Evolutionary conservation across 2,113 vertebrate genomes (phyloP).

Genomic region (Rhineura floridana): DNA sequence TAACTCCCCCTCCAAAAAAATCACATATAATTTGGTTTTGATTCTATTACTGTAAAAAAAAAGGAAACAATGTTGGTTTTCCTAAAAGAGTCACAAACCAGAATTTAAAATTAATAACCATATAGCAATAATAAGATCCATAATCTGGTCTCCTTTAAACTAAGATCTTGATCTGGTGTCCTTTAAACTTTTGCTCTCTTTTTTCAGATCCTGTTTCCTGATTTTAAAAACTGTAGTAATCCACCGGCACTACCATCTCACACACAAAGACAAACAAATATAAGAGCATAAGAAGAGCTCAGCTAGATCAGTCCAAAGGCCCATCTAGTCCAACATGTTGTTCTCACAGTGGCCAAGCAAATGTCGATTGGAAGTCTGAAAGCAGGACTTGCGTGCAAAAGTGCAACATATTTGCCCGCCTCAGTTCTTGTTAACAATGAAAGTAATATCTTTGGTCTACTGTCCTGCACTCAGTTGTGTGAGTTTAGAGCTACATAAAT

Average conservation of each 20-base stretch:
- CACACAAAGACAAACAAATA: background rate
- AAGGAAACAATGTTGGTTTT: background rate
- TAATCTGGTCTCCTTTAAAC: background rate
- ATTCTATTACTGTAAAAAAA: background rate
- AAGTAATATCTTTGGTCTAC: too few species aligned
- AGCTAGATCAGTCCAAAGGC: background rate
- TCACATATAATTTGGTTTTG: too few species aligned
- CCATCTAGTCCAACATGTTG: background rate
- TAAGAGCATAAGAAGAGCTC: background rate
- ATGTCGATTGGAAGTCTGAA: background rate
- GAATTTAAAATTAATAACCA: background rate
- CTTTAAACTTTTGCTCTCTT: background rate
- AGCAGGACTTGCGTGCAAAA: background rate
- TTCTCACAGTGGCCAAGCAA: background rate
- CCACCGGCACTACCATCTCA: background rate
- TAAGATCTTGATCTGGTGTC: background rate
- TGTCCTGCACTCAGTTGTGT: too few species aligned
- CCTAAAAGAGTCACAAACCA: background rate
- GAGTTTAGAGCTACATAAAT: too few species aligned
- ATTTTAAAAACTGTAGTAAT: background rate
- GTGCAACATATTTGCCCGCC: too few species aligned
- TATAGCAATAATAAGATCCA: background rate
- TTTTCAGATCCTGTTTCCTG: background rate
- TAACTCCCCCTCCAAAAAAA: too few species aligned
- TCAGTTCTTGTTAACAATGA: too few species aligned